These are phyloP conservation scores for Thyatira batis DNA, from an alignment of 2,888 invertebrate species.

Conservation along the genomic window DNA sequence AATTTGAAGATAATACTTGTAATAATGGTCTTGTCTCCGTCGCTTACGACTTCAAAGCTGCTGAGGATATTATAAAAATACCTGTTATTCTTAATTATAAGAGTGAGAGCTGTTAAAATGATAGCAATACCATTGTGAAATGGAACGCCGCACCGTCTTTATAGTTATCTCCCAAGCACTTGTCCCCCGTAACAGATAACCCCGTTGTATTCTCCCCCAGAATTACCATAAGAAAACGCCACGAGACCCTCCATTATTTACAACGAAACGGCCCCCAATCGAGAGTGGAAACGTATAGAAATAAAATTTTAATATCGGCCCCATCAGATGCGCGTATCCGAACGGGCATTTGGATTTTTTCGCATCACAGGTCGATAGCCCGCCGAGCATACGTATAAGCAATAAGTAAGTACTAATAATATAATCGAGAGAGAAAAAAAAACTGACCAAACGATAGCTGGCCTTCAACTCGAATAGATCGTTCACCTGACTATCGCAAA, in stretches of 20 bases:
- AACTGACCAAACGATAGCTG: constrained; percentile 68
- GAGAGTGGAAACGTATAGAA: constrained; percentile 11
- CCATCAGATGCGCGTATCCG: constrained; percentile 18
- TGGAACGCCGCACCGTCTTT: not conserved
- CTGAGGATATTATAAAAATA: not conserved
- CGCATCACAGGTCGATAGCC: constrained; percentile 56
- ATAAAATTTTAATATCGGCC: constrained; percentile 28
- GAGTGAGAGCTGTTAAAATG: not conserved
- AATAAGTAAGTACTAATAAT: constrained; percentile 55
- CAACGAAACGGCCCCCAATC: constrained; percentile 29
- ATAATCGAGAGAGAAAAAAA: constrained; percentile 52
- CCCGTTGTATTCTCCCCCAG: constrained; percentile 1
- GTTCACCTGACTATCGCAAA: constrained; percentile 66
- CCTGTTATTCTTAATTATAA: not conserved
- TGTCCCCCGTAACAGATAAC: constrained; percentile 1
- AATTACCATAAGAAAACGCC: constrained; percentile 6
- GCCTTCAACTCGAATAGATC: constrained; percentile 73
- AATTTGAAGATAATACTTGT: not conserved
- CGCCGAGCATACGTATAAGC: constrained; percentile 52
- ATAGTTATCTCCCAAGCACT: not conserved
- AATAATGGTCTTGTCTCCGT: not conserved
- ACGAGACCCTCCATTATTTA: constrained; percentile 8
- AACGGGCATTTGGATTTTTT: constrained; percentile 42
- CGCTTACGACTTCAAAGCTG: not conserved
- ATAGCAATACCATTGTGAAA: not conserved